Evolutionary conservation across 2,888 invertebrate genomes (phyloP).

Genomic region (Ennomos erosarius): DNA sequence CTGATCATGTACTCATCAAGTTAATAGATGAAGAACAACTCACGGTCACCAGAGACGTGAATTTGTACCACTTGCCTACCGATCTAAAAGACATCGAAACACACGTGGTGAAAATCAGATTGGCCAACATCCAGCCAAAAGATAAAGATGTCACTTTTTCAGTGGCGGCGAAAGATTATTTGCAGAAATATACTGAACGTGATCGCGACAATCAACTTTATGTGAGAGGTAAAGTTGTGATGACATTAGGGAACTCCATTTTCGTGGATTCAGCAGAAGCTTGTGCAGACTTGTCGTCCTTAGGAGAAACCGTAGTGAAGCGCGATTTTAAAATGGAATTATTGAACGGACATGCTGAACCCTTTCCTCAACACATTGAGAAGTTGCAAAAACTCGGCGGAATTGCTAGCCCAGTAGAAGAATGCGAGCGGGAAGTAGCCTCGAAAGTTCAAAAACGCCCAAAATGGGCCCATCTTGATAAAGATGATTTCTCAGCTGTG

Average conservation of each 20-base stretch:
- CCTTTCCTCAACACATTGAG: constrained; percentile 77
- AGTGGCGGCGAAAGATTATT: constrained; percentile 55
- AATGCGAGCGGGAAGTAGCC: constrained; percentile 38
- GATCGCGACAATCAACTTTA: constrained; percentile 59
- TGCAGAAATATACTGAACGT: constrained; percentile 58
- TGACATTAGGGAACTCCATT: constrained; percentile 86
- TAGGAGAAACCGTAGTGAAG: constrained; percentile 80
- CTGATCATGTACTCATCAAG: constrained; percentile 74
- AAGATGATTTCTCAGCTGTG: constrained; percentile 64
- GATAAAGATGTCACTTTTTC: constrained; percentile 74
- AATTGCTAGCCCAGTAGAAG: constrained; percentile 37
- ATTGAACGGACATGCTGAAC: constrained; percentile 65
- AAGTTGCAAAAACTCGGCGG: constrained; percentile 77
- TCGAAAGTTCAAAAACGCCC: constrained; percentile 32
- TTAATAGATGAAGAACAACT: constrained; percentile 86
- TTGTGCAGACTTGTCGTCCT: constrained; percentile 78
- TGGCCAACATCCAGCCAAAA: constrained; percentile 68
- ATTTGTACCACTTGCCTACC: constrained; percentile 80
- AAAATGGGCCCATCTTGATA: constrained; percentile 81
- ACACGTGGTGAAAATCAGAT: constrained; percentile 66
- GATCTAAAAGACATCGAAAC: constrained; percentile 76
- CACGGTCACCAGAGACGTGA: constrained; percentile 65
- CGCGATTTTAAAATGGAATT: constrained; percentile 83
- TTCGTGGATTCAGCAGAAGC: constrained; percentile 88
- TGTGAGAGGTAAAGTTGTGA: constrained; percentile 75